Percentiles rank a stretch among this genome's conserved stretches.
These are phyloP conservation scores for Bos javanicus DNA, from an alignment of 2,113 vertebrate species.

Conservation along the genomic window DNA sequence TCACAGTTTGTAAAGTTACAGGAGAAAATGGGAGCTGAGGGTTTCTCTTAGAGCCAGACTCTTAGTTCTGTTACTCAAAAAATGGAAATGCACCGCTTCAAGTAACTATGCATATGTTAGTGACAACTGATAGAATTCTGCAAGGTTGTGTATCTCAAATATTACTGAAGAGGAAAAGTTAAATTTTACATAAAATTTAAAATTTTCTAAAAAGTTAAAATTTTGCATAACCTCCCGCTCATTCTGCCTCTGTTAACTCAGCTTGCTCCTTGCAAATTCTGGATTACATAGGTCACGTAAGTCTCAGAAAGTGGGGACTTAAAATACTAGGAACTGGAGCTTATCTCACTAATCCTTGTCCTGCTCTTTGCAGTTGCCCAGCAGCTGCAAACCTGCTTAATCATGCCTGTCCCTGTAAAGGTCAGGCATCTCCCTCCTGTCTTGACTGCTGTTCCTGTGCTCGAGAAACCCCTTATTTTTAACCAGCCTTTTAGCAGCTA, in stretches of 20 bases:
- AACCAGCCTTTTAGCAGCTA: neutral
- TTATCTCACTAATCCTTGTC: neutral
- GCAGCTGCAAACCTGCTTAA: neutral
- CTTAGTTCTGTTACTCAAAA: neutral
- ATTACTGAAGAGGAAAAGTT: neutral
- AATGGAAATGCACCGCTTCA: neutral
- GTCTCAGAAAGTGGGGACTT: neutral
- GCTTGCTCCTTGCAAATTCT: neutral
- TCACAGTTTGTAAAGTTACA: neutral
- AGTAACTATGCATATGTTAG: neutral
- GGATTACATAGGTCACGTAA: neutral
- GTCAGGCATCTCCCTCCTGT: neutral
- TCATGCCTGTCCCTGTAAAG: neutral
- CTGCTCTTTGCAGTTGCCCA: neutral
- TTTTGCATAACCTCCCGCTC: neutral
- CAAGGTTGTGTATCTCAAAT: neutral
- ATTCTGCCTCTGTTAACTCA: neutral
- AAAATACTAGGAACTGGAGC: neutral
- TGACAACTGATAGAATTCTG: neutral
- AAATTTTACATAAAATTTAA: neutral
- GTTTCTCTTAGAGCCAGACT: neutral
- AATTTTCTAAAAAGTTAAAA: neutral
- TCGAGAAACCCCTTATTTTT: rapidly evolving
- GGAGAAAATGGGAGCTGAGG: neutral
- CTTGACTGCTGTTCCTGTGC: neutral